These are phyloP conservation scores for Myrmecophaga tridactyla DNA, from an alignment of 2,113 vertebrate species.

Conservation along the genomic window DNA sequence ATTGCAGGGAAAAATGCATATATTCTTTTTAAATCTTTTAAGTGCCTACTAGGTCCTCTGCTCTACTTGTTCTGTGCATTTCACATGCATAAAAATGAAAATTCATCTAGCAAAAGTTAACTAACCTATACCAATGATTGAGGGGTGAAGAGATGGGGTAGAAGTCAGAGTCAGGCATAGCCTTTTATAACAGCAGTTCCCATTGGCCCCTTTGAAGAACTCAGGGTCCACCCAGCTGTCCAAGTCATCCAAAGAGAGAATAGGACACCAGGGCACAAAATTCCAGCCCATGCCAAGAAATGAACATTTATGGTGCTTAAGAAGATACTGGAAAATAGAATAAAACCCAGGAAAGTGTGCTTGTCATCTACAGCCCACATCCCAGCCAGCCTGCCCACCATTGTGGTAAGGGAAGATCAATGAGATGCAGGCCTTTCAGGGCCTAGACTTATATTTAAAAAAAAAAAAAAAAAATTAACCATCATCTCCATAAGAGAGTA, in stretches of 20 bases:
- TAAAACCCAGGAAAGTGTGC: conserved; percentile 52
- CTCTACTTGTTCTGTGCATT: neutral
- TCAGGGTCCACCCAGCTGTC: neutral
- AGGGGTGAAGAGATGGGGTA: neutral
- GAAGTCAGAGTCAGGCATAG: neutral
- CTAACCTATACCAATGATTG: neutral
- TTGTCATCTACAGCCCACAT: conserved; percentile 58
- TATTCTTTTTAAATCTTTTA: neutral
- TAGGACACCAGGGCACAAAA: neutral
- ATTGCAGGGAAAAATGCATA: neutral
- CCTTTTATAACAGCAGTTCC: neutral
- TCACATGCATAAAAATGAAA: neutral
- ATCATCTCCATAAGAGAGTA: neutral
- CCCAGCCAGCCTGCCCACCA: conserved; percentile 54
- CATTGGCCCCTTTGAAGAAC: neutral
- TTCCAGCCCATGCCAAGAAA: conserved; percentile 42
- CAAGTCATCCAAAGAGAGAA: conserved; percentile 21
- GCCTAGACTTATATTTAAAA: conserved; percentile 37
- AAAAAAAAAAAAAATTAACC: neutral
- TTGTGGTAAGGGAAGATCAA: conserved; percentile 40
- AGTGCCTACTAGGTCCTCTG: too few relatives aligned
- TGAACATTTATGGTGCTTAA: conserved; percentile 53
- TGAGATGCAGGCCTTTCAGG: conserved; percentile 51
- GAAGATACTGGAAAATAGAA: conserved; percentile 55
- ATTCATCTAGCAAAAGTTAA: neutral